A percentile compares a stretch with the other conserved stretches of the same genome.
These are phyloP conservation scores for Otus scops DNA, from an alignment of 2,797 vertebrate genomes.

Conservation along the genomic window DNA sequence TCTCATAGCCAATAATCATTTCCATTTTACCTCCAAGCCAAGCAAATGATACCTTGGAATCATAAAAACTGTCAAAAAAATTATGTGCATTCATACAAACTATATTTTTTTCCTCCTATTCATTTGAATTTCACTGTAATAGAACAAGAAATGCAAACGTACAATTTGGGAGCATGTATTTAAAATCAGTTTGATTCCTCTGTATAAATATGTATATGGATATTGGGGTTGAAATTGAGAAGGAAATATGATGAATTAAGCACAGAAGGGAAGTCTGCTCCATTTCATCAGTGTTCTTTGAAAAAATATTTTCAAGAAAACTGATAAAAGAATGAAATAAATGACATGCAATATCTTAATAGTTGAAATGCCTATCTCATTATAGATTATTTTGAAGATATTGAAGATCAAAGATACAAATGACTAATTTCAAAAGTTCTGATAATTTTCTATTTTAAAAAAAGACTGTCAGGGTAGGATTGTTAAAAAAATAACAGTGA, in stretches of 20 bases:
- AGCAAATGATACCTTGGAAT: constrained; percentile 42
- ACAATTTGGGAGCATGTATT: neutral
- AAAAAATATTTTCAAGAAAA: neutral
- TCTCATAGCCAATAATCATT: constrained; percentile 42
- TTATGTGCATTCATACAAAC: neutral
- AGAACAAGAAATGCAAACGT: neutral
- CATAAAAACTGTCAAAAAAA: constrained; percentile 52
- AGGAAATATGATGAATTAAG: neutral
- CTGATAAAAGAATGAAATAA: neutral
- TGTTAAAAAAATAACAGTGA: neutral
- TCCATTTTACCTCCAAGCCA: constrained; percentile 53
- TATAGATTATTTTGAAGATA: neutral
- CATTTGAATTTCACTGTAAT: constrained; percentile 24
- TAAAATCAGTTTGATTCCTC: neutral
- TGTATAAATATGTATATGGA: neutral
- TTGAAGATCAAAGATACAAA: neutral
- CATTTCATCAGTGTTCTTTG: neutral
- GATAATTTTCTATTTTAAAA: neutral
- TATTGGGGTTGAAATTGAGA: neutral
- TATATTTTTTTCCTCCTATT: neutral
- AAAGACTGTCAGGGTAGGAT: neutral
- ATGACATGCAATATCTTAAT: neutral
- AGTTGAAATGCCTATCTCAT: neutral
- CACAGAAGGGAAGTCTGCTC: neutral
- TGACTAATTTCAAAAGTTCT: neutral